phyloP scores from a whole-genome alignment of 2,888 invertebrate species.

The Amitus sp. region DNA sequence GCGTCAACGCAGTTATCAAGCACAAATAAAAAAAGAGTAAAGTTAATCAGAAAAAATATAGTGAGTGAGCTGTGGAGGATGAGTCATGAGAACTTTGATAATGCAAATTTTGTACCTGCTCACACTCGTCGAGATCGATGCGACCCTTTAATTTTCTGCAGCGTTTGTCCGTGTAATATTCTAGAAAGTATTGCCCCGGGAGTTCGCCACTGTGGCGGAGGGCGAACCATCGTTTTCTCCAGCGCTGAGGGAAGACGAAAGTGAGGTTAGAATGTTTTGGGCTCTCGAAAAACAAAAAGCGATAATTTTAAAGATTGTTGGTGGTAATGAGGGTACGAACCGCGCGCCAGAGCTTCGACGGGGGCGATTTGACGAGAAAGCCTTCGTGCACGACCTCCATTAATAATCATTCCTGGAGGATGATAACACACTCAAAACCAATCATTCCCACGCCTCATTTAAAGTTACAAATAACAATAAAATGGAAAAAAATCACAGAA shows the following conservation, averaged over 20 bases:
- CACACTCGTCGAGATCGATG: conserved; percentile 95
- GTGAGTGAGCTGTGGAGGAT: too few species aligned
- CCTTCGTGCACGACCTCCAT: conserved; percentile 89
- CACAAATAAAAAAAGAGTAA: background rate
- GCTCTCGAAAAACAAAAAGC: conserved; percentile 4
- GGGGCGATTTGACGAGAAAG: conserved; percentile 96
- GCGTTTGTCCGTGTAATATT: conserved; percentile 91
- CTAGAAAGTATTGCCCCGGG: conserved; percentile 92
- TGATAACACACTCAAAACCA: too few species aligned
- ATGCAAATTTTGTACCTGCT: conserved; percentile 75
- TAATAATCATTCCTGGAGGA: too few species aligned
- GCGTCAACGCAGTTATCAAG: background rate
- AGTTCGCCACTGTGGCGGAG: conserved; percentile 90
- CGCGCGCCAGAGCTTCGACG: conserved; percentile 92
- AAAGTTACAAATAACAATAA: too few species aligned
- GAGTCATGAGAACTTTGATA: conserved; percentile 5
- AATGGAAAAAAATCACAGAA: too few species aligned
- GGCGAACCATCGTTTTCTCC: conserved; percentile 95
- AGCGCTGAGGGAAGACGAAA: conserved; percentile 74
- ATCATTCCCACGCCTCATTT: too few species aligned
- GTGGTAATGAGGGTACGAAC: conserved; percentile 73
- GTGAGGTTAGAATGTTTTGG: background rate
- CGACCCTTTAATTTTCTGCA: conserved; percentile 87
- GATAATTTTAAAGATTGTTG: background rate
- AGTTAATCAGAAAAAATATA: background rate